Conservation (phyloP, 53 echinoderm and acorn worm species). For the Luidia sarsii region DNA sequence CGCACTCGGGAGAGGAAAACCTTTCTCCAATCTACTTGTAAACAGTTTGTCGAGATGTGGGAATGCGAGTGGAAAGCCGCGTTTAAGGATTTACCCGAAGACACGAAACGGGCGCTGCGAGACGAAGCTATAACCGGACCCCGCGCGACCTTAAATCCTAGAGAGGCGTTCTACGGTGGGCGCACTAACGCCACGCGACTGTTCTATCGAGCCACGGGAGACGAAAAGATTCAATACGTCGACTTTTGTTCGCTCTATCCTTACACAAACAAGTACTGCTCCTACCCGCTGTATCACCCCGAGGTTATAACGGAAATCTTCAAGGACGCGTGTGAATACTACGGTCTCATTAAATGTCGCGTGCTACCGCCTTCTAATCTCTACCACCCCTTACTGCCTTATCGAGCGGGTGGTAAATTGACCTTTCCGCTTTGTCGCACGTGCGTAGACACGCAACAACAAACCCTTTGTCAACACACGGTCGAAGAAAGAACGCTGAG, state of each 20-base stretch:
- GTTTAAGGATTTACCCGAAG: neutral
- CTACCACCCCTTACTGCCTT: constrained; percentile 58
- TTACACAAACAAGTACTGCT: constrained; percentile 62
- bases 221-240: constrained; percentile 61
- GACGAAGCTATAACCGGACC: constrained; percentile 4
- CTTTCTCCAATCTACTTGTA: constrained; percentile 17
- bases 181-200: neutral
- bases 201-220: neutral
- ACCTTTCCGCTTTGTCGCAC: constrained; percentile 66
- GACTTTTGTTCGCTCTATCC: constrained; percentile 72
- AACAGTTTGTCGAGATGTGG: constrained; percentile 8
- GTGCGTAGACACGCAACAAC: constrained; percentile 47
- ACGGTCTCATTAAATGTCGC: constrained; percentile 53
- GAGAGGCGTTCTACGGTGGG: constrained; percentile 37
- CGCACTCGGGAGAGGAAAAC: neutral
- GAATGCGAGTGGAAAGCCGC: constrained; percentile 9
- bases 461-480: constrained; percentile 25
- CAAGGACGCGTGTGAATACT: constrained; percentile 43
- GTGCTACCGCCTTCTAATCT: constrained; percentile 31
- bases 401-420: constrained; percentile 48
- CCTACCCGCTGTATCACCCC: constrained; percentile 45
- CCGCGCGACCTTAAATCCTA: constrained; percentile 7
- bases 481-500: constrained; percentile 34
- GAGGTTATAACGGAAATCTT: constrained; percentile 24
- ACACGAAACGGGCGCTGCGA: constrained; percentile 4